These are phyloP conservation scores for Cephalopachus bancanus DNA, from an alignment of 2,797 vertebrate genomes.

Conservation along the genomic window DNA sequence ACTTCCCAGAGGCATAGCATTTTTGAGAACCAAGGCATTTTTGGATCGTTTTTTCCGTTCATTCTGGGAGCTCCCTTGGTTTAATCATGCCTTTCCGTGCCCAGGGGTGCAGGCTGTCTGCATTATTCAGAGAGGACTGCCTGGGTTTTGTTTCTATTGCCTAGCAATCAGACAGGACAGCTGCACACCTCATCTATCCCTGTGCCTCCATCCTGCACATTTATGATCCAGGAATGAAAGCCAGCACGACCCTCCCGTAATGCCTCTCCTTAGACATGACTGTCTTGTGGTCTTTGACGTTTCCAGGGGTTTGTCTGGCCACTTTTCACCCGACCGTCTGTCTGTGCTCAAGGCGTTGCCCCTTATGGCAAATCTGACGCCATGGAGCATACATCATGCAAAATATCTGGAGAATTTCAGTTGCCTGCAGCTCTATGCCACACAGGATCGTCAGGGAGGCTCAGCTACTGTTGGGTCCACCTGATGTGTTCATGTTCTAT, in stretches of 20 bases:
- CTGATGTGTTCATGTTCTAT: not conserved
- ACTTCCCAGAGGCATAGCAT: rapidly evolving
- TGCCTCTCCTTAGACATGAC: not conserved
- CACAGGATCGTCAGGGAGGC: not conserved
- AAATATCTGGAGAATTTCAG: not conserved
- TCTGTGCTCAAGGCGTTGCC: not conserved
- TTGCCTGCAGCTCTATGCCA: rapidly evolving
- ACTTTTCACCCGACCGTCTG: not conserved
- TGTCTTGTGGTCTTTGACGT: not conserved
- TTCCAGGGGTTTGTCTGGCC: not conserved
- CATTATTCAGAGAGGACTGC: not conserved
- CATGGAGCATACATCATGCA: too few relatives aligned
- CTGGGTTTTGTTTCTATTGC: not conserved
- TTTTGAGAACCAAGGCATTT: too few relatives aligned
- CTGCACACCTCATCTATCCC: not conserved
- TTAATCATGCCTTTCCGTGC: not conserved
- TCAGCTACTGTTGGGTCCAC: too few relatives aligned
- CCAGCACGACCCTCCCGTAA: not conserved
- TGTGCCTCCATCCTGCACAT: not conserved
- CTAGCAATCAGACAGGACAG: not conserved
- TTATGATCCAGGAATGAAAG: not conserved
- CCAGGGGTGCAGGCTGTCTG: too few relatives aligned
- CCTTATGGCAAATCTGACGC: not conserved
- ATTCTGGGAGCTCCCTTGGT: not conserved
- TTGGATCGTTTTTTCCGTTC: rapidly evolving